Conservation (phyloP, 2,797 vertebrate species). For the Enteromius anoplus region DNA sequence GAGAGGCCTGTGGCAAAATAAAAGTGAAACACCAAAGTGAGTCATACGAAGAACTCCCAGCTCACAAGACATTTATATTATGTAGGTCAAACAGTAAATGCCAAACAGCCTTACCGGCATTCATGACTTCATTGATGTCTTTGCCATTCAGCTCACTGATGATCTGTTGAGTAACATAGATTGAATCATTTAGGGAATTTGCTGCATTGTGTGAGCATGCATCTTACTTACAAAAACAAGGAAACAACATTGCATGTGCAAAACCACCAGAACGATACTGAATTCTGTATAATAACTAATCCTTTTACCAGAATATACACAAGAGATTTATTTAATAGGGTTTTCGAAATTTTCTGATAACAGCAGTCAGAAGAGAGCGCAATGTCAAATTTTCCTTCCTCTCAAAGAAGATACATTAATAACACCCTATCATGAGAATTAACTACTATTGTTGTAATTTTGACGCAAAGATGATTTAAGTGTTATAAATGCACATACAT, state of each 20-base stretch:
- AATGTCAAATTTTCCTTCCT: too few relatives aligned
- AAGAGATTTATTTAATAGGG: neutral
- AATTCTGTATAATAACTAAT: neutral
- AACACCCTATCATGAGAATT: neutral
- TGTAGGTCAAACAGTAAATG: neutral
- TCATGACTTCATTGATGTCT: constrained; percentile 84
- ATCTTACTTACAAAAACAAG: neutral
- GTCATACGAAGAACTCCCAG: neutral
- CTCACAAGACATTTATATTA: neutral
- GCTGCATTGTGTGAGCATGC: neutral
- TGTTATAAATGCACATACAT: neutral
- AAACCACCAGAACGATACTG: neutral
- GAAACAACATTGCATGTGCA: neutral
- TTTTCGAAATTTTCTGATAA: too few relatives aligned
- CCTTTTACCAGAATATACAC: too few relatives aligned
- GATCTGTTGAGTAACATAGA: constrained; percentile 68
- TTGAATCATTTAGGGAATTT: neutral
- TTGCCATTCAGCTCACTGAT: constrained; percentile 81
- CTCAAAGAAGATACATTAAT: too few relatives aligned
- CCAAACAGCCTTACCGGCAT: constrained; percentile 72
- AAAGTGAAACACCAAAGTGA: neutral
- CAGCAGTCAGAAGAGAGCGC: too few relatives aligned
- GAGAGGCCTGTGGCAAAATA: constrained; percentile 73
- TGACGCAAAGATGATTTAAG: neutral
- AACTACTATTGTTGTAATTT: neutral